Evolutionary conservation across 2,113 vertebrate genomes (phyloP).

Genomic region (Ivindomyrus marchei): DNA sequence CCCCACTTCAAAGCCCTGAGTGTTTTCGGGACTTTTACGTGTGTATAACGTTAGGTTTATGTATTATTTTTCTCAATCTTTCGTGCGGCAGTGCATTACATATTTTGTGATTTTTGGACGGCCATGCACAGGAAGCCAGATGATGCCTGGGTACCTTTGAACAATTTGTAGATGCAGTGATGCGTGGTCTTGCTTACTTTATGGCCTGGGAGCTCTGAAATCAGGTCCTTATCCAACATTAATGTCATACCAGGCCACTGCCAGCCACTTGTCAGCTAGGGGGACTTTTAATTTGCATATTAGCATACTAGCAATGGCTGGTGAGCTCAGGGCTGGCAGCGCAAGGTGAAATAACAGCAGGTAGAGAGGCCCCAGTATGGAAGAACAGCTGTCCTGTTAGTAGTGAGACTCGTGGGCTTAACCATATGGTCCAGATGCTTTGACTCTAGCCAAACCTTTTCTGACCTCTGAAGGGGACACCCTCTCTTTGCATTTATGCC

Average conservation of each 20-base stretch:
- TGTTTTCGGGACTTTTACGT: slow-evolving; percentile 35
- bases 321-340: background rate
- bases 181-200: slow-evolving; percentile 40
- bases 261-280: slow-evolving; percentile 27
- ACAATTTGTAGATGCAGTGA: slow-evolving; percentile 43
- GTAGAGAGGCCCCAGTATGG: background rate
- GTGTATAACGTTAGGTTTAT: slow-evolving; percentile 29
- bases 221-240: slow-evolving; percentile 33
- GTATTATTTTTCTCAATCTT: slow-evolving; percentile 41
- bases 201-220: slow-evolving; percentile 35
- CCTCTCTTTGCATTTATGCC: background rate
- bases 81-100: slow-evolving; percentile 40
- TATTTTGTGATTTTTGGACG: slow-evolving; percentile 46
- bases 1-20: slow-evolving; percentile 45
- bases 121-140: slow-evolving; percentile 38
- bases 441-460: background rate
- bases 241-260: slow-evolving; percentile 25
- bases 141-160: slow-evolving; percentile 40
- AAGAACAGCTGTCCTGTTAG: background rate
- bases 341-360: background rate
- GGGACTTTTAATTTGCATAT: slow-evolving; percentile 27
- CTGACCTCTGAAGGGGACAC: background rate
- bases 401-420: background rate
- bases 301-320: background rate
- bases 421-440: background rate